These are phyloP conservation scores for Syncerus caffer DNA, from an alignment of 2,797 vertebrate genomes.

Conservation along the genomic window DNA sequence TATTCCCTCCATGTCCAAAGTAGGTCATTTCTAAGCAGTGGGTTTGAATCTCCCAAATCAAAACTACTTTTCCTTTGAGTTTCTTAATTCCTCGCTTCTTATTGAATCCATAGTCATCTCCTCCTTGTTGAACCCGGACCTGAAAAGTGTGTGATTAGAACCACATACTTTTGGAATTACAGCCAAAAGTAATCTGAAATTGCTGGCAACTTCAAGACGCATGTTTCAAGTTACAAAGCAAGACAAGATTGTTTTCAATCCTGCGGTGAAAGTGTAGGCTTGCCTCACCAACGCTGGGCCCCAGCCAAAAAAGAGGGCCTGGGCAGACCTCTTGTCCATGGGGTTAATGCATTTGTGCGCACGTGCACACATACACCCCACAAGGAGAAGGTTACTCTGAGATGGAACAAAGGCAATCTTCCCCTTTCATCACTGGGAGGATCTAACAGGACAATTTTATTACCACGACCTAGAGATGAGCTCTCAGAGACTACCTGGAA, in stretches of 20 bases:
- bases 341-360: not conserved
- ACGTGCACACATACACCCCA: not conserved
- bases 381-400: fast-evolving
- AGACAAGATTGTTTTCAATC: not conserved
- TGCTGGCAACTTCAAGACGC: not conserved
- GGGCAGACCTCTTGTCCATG: not conserved
- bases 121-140: not conserved
- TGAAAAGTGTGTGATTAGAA: conserved; percentile 30
- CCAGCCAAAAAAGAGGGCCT: not conserved
- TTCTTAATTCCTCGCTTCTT: not conserved
- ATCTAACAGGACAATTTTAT: not conserved
- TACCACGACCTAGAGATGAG: not conserved
- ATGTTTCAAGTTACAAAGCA: not conserved
- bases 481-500: not conserved
- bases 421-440: not conserved
- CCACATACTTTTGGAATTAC: not conserved
- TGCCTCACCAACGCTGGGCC: not conserved
- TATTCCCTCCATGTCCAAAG: not conserved
- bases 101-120: not conserved
- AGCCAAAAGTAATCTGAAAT: not conserved
- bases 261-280: not conserved
- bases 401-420: not conserved
- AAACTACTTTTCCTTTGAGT: not conserved
- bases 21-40: not conserved
- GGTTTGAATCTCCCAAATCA: not conserved